phyloP scores from a whole-genome alignment of 2,797 vertebrate species.

The Lerista edwardsae region DNA sequence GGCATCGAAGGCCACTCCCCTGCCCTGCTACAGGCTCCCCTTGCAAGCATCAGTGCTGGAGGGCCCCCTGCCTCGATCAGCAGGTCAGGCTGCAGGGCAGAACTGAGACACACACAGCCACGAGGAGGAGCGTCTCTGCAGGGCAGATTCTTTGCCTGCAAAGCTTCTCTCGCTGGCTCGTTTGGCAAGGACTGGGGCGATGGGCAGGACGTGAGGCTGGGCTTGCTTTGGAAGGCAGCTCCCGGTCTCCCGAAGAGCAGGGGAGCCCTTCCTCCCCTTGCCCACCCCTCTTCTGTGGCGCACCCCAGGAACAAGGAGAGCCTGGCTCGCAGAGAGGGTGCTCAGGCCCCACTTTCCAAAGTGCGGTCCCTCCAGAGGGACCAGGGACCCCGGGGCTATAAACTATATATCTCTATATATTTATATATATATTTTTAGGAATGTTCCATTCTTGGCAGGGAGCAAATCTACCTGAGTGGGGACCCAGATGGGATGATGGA shows the following conservation, averaged over 20 bases:
- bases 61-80: not conserved
- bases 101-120: too few relatives aligned
- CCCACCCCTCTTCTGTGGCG: not conserved
- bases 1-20: not conserved
- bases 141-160: not conserved
- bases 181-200: not conserved
- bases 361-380: not conserved
- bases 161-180: not conserved
- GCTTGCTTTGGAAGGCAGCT: not conserved
- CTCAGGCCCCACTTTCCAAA: not conserved
- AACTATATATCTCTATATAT: too few relatives aligned
- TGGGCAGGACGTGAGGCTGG: not conserved
- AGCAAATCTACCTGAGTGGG: conserved; percentile 14
- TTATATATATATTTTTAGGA: not conserved
- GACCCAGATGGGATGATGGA: not conserved
- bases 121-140: not conserved
- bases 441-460: not conserved
- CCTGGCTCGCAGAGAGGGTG: not conserved
- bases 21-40: not conserved
- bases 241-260: too few relatives aligned
- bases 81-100: not conserved
- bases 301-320: not conserved
- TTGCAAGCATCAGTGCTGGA: too few relatives aligned
- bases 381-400: not conserved
- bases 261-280: not conserved